Evolutionary conservation across 2,888 invertebrate genomes (phyloP), one percentile per base, ranked within the genome.

Genomic region (Chromoteleia sp.): DNA sequence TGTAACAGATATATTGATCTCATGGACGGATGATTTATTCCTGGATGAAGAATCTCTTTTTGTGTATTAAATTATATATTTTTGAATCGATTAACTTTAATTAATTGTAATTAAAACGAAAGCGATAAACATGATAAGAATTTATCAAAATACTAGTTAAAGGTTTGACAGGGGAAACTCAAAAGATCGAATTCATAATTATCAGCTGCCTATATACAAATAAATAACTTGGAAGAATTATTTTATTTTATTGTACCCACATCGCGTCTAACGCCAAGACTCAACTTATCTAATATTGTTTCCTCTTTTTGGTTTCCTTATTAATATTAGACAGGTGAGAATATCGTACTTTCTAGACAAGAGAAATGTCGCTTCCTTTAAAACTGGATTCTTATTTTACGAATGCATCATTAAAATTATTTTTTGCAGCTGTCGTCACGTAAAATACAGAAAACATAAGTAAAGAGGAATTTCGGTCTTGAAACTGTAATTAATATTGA

Each of bases 1-100:
- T 33, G 68, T 45, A 45, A 33, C 68, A 36, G 33, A 45, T 33
- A 45, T 48, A 58, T 43, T 25, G 45, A 58, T 39, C 48, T 33
- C 17, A 2, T 8, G 15, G 54, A 19, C 29, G 33, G 54, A 58
- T 68, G n/a, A n/a, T n/a, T n/a, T n/a, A n/a, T 58, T 58, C 8
- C 43, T 33, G 2, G 21, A 54, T 21, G 7, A 14, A 25, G 14
- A 54, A 17, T 68, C 25, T 43, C 56, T 56, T 56, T 52, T 45
- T 56, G 17, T 33, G 17, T 45, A 54, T 54, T 67, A 54, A 65
- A 65, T 50, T 65, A 65, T 29, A 25, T n/a, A 21, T 21, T 50
- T 36, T 61, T 30, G 21, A 3, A 30, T 48, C 21, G 19, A 36
- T 17, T n/a, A 10, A 14, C 7, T 0, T 63, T 63, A 48, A 63